These are phyloP conservation scores for Eulemur rufifrons DNA, from an alignment of 2,113 vertebrate genomes.

Conservation along the genomic window DNA sequence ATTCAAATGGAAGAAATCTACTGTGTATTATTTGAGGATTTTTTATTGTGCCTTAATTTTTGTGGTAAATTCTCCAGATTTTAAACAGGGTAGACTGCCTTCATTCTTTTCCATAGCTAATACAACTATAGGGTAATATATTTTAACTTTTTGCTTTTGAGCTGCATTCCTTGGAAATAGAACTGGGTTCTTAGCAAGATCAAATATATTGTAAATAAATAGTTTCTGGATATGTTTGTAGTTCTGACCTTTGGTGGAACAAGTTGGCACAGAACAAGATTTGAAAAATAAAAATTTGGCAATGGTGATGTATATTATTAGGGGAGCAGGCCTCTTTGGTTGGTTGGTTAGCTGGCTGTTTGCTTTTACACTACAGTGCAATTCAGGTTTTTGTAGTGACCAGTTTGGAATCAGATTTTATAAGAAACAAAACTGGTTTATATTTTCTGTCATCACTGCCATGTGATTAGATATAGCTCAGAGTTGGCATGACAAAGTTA, in stretches of 20 bases:
- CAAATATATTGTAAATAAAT: not conserved
- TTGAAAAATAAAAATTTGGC: slow-evolving; percentile 2
- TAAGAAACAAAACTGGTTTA: not conserved
- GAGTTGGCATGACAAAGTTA: not conserved
- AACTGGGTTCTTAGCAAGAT: not conserved
- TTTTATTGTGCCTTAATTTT: not conserved
- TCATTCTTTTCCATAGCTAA: not conserved
- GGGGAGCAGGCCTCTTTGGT: not conserved
- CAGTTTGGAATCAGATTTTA: not conserved
- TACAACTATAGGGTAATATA: not conserved
- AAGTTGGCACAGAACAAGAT: not conserved
- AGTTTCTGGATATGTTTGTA: not conserved
- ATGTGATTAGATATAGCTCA: not conserved
- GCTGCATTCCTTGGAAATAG: not conserved
- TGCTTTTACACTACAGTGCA: not conserved
- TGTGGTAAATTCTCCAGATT: not conserved
- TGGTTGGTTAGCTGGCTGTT: not conserved
- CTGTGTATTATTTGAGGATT: not conserved
- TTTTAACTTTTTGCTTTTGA: not conserved
- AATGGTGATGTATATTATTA: not conserved
- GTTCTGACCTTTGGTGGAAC: not conserved
- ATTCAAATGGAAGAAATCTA: not conserved
- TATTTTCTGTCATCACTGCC: not conserved
- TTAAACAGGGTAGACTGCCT: not conserved
- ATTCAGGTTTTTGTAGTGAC: not conserved